Evolutionary conservation across 2,113 vertebrate genomes (phyloP), one percentile per base, ranked within the genome.

Genomic region (Empidonax alnorum): DNA sequence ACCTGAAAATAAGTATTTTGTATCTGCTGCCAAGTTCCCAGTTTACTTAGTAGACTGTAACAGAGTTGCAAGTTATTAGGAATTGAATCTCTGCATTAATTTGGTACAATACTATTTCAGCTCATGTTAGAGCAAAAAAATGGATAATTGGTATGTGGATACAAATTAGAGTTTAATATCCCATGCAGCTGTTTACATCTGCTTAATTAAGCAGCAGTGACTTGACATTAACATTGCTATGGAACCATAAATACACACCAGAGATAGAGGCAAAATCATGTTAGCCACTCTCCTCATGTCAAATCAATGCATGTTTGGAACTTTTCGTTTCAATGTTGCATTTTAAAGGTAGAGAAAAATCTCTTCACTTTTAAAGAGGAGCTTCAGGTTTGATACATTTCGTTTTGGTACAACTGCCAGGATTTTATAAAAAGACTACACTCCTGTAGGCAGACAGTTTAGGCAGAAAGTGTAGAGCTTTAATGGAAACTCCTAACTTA

Each of bases 101-200:
- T 85, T 62, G n/a, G 63, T 33, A 49, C n/a, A 61, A 55, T 37
- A 66, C 5, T 35, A 28, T 59, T 58, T 62, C 9, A 46, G 52
- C 72, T 86, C 66, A n/a, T 33, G 52, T 47, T 42, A 42, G 89
- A 56, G 90, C 63, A 59, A 93, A 92, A 93, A 93, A 86, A 76
- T 74, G 4, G 56, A 46, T 85, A 91, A 73, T 76, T 88, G 63
- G 75, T 69, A 85, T 3, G 22, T 67, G 33, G 67, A 67, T 93
- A 81, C 50, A 92, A 93, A 86, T 80, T 52, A 90, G 69, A 92
- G 68, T 95, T 93, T 94, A 94, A 95, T 95, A 95, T 94, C 82
- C 90, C 93, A 91, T 94, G 94, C 84, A 96, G 79, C 72, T 93
- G 84, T 94, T 96, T 96, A 94, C 84, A 91, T 87, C 87, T 95